Evolutionary conservation across 2,113 vertebrate species (phyloP).

Genomic region (Xenopus laevis): DNA sequence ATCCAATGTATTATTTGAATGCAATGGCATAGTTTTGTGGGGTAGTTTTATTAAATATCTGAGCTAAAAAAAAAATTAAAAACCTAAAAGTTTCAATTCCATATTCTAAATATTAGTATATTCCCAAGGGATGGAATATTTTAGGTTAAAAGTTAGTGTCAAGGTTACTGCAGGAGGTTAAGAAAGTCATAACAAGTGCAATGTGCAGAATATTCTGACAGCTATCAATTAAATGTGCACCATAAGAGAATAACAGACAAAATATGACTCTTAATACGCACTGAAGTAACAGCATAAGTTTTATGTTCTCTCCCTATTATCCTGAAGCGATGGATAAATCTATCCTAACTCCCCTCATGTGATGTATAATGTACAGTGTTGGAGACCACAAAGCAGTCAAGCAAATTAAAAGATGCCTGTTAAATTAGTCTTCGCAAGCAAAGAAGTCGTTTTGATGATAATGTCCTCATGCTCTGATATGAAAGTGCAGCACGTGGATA

Average conservation of each 20-base stretch:
- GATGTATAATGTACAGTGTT: conserved; percentile 39
- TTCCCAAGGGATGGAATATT: not conserved
- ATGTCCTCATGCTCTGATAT: conserved; percentile 45
- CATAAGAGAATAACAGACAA: conserved; percentile 44
- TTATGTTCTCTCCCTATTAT: conserved; percentile 61
- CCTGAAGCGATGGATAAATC: conserved; percentile 58
- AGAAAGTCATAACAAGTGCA: conserved; percentile 16
- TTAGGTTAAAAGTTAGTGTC: conserved; percentile 10
- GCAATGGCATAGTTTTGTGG: too few species aligned
- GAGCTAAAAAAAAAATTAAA: too few species aligned
- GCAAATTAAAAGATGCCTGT: conserved; percentile 46
- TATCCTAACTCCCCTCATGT: conserved; percentile 56
- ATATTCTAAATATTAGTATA: not conserved
- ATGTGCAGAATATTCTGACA: conserved; percentile 45
- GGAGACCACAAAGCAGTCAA: not conserved
- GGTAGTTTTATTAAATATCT: too few species aligned
- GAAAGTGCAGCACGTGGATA: conserved; percentile 43
- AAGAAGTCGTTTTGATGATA: conserved; percentile 45
- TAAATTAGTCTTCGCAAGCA: conserved; percentile 45
- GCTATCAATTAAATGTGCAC: conserved; percentile 51
- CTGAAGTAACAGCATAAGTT: conserved; percentile 54
- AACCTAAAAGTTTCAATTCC: too few species aligned
- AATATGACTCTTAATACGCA: conserved; percentile 44
- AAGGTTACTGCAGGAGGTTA: conserved; percentile 13
- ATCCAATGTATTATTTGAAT: too few species aligned